Evolutionary conservation across 2,113 vertebrate species (phyloP).

Genomic region (Potamarius usumacintae): DNA sequence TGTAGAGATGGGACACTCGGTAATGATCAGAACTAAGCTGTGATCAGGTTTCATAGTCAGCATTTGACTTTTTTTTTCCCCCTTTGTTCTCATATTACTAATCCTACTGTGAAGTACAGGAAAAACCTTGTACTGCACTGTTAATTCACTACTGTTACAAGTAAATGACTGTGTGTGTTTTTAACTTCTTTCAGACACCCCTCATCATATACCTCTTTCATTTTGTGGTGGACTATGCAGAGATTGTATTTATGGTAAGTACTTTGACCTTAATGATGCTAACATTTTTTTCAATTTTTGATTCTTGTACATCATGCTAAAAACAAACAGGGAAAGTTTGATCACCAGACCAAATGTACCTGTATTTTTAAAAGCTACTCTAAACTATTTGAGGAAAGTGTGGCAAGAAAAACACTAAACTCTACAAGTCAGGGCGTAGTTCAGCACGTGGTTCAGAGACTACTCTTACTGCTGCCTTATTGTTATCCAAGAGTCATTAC

Average conservation of each 20-base stretch:
- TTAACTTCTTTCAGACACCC: conserved; percentile 81
- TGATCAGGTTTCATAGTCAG: neutral
- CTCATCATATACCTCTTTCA: conserved; percentile 96
- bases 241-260: conserved; percentile 96
- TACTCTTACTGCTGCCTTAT: no score
- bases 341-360: neutral
- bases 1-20: neutral
- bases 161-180: conserved; percentile 1
- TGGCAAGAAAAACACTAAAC: no score
- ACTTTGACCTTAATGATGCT: neutral
- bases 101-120: neutral
- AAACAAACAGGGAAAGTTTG: neutral
- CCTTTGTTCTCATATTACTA: neutral
- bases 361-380: neutral
- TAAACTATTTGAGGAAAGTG: neutral
- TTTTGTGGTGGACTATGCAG: conserved; percentile 93
- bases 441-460: no score
- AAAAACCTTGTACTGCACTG: neutral
- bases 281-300: neutral
- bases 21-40: neutral
- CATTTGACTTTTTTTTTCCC: neutral
- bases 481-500: no score
- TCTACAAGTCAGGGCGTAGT: no score
- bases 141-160: neutral
- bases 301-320: no score